Percentiles rank a stretch among this genome's conserved stretches.
Conservation (phyloP, 30 jellyfish, hydroid and myxozoan genomes). For the Turritopsis dohrnii region DNA sequence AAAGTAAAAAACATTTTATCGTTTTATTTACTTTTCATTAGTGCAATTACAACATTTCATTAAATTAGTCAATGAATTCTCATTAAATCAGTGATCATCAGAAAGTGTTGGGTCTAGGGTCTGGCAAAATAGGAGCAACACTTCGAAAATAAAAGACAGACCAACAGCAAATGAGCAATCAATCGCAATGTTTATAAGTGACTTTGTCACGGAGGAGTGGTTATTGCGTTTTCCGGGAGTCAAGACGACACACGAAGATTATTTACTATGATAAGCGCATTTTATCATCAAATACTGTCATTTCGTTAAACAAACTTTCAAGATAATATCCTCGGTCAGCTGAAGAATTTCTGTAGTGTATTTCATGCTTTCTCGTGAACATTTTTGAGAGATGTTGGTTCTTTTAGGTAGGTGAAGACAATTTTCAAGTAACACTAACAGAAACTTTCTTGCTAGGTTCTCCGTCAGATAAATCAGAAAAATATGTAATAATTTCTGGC, state of each 20-base stretch:
- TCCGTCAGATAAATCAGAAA: no score
- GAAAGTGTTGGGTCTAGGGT: neutral
- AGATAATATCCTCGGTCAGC: no score
- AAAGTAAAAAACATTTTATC: neutral
- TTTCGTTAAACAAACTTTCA: neutral
- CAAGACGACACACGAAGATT: neutral
- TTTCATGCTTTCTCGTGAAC: no score
- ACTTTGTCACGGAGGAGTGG: conserved; percentile 16
- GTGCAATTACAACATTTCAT: no score
- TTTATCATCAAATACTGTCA: neutral
- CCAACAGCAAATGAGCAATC: conserved; percentile 10
- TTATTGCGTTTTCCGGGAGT: conserved; percentile 1
- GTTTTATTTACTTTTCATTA: no score
- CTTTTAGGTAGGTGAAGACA: no score
- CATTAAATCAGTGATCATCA: neutral
- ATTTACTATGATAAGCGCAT: neutral
- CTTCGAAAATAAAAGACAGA: neutral
- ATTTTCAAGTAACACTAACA: no score
- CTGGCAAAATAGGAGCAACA: neutral
- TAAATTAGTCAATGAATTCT: neutral
- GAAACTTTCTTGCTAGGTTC: no score
- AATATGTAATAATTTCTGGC: no score
- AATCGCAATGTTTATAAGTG: neutral
- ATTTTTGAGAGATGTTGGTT: no score
- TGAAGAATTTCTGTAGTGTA: no score